Percentiles rank a stretch among this genome's conserved stretches.
phyloP scores from a whole-genome alignment of 2,888 invertebrate genomes.

The Strigamia maritima region DNA sequence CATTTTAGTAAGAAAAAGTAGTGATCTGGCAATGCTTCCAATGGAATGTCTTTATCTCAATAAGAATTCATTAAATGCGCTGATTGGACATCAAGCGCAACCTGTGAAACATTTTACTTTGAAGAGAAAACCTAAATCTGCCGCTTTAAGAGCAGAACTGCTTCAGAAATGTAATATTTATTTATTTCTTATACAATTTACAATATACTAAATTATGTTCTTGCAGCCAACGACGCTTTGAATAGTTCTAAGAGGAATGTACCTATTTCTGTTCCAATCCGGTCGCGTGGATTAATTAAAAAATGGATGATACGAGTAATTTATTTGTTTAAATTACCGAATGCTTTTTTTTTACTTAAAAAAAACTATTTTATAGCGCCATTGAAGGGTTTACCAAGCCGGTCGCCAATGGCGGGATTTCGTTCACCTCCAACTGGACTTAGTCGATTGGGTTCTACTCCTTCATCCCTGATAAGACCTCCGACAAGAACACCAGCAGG shows the following conservation, averaged over 20 bases:
- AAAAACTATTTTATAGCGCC: conserved; percentile 64
- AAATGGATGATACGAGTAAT: conserved; percentile 92
- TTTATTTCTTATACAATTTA: conserved; percentile 31
- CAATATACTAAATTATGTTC: conserved; percentile 27
- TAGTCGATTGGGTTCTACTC: conserved; percentile 44
- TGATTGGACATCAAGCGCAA: conserved; percentile 66
- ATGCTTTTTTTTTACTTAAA: neutral
- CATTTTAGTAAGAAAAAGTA: conserved; percentile 64
- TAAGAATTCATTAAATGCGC: conserved; percentile 82
- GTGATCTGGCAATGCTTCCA: conserved; percentile 74
- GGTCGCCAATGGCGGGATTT: conserved; percentile 62
- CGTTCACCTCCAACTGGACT: conserved; percentile 44
- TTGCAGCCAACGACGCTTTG: conserved; percentile 74
- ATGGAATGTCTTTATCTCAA: conserved; percentile 95
- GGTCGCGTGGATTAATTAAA: conserved; percentile 87
- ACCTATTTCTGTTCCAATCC: conserved; percentile 75
- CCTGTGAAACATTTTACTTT: conserved; percentile 88
- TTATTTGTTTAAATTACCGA: neutral
- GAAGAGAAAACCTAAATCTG: conserved; percentile 92
- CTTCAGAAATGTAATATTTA: conserved; percentile 67
- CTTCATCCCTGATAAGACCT: conserved; percentile 55
- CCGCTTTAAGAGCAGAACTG: conserved; percentile 80
- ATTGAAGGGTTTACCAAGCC: conserved; percentile 83
- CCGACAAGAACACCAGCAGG: conserved; percentile 64
- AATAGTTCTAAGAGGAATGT: conserved; percentile 78